Evolutionary conservation across 2,888 invertebrate genomes (phyloP), one percentile per base, ranked within the genome.

Genomic region (Apodemia mormo): DNA sequence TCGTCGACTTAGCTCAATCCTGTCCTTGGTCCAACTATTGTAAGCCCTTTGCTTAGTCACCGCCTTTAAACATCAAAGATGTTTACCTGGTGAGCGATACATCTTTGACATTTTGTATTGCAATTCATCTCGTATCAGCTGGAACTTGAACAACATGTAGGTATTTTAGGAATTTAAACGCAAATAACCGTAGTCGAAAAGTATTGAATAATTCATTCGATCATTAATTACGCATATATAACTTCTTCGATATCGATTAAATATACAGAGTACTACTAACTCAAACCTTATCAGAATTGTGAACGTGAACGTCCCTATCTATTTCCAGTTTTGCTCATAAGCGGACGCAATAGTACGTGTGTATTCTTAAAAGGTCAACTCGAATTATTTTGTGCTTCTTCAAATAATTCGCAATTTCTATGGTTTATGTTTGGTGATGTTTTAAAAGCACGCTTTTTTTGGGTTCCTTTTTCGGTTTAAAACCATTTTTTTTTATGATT

Each of bases 301-400:
- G 52, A 7, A 61, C 61, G 52, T 52, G 52, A 7, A 61, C 61
- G 14, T 61, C 61, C 33, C 61, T 61, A 61, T 33, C 33, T 6
- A 61, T 61, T 61, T 61, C 61, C 61, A 61, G 61, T 61, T 61
- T 61, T 61, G 14, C 37, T 61, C 33, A 14, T 3, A 37, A 61
- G 61, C 61, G 14, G 14, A 30, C 61, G 61, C 14, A 33, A 14
- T 14, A 61, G 61, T 30, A 52, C 61, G 61, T 61, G 61, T 58
- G 29, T 12, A 7, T 7, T 12, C n/a, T 2, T 33, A 33, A 33
- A 61, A 61, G 61, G 61, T 61, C 61, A 61, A 33, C 14, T 33
- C 6, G 12, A 61, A 61, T 61, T 30, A n/a, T 52, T 37, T 61
- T 30, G 5, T 37, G 33, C 33, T 12, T 61, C n/a, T 61, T 37